Evolutionary conservation across 2,888 invertebrate species (phyloP), one percentile per base, ranked within the genome.

Genomic region (Eulithis prunata): DNA sequence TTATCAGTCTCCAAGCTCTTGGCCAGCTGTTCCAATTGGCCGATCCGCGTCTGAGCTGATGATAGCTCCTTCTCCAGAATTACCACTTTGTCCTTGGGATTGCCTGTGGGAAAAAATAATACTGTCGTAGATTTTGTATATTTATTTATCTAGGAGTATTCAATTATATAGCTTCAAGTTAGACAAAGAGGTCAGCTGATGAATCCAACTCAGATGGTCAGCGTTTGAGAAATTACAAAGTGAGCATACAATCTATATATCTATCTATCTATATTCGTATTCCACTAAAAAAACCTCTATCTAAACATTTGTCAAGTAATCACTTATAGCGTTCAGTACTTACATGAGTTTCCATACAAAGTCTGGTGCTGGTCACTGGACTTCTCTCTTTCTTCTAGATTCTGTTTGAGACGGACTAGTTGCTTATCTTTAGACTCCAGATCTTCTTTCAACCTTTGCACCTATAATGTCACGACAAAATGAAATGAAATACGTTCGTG

Each of bases 401-500:
- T 94, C 69, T 94, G 94, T 69, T 94, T 95, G 57, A 96, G 80
- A 32, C 94, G 92, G 55, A 87, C 83, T 62, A 96, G 89, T 72
- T 95, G 95, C 75, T 95, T 96, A 73, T 96, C 96, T 61, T 95
- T 94, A 1, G 94, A 91, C 1, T 94, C 91, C 51, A 96, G 75
- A 51, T 94, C 94, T 75, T 96, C 95, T 74, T 94, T 94, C n/a
- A 95, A 79, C 69, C 94, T 90, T 74, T 94, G 94, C 41, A 95
- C 91, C 87, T 95, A 91, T 10, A 28, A 60, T 56, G n/a, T n/a
- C n/a, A n/a, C n/a, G n/a, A n/a, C n/a, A n/a, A n/a, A n/a, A n/a
- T 21, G 21, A 21, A 21, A 21, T 21, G 21, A 21, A 21, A 21
- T 21, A 21, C 21, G 21, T 21, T 21, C 21, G 1, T 21, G 21